Percentiles rank a stretch among this genome's conserved stretches.
Evolutionary conservation across 2,113 vertebrate species (phyloP).

Genomic region (Dissostichus mawsoni): DNA sequence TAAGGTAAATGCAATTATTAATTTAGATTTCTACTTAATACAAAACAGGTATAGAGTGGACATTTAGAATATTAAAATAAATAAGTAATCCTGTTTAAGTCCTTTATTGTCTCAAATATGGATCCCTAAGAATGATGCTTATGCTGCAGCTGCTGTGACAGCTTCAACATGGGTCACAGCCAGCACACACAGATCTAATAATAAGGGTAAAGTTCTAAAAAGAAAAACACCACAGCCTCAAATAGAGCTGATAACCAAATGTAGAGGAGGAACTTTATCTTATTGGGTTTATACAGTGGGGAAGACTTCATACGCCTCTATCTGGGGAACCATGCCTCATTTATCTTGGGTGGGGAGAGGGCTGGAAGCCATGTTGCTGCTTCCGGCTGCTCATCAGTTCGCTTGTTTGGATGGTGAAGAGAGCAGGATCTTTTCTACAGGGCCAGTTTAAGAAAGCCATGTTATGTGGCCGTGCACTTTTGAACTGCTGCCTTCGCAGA

Average conservation of each 20-base stretch:
- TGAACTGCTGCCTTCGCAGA: background rate
- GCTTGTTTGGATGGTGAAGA: constrained; percentile 17
- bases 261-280: constrained; percentile 27
- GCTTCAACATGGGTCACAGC: constrained; percentile 4
- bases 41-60: too few relatives aligned
- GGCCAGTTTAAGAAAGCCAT: constrained; percentile 15
- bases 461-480: background rate
- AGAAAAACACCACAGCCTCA: constrained; percentile 18
- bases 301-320: constrained; percentile 39
- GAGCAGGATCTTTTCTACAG: constrained; percentile 11
- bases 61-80: background rate
- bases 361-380: constrained; percentile 6
- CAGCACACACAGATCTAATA: constrained; percentile 16
- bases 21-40: too few relatives aligned
- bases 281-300: background rate
- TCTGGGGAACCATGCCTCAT: constrained; percentile 51
- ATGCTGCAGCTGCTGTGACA: constrained; percentile 1
- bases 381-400: constrained; percentile 23
- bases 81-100: background rate
- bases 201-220: constrained; percentile 18
- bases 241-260: constrained; percentile 51
- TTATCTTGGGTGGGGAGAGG: constrained; percentile 76
- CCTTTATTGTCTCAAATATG: background rate
- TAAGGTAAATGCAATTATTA: too few relatives aligned
- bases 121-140: background rate